Evolutionary conservation across 2,888 invertebrate genomes (phyloP), one percentile per base, ranked within the genome.

Genomic region (Linnaemya vulpina): DNA sequence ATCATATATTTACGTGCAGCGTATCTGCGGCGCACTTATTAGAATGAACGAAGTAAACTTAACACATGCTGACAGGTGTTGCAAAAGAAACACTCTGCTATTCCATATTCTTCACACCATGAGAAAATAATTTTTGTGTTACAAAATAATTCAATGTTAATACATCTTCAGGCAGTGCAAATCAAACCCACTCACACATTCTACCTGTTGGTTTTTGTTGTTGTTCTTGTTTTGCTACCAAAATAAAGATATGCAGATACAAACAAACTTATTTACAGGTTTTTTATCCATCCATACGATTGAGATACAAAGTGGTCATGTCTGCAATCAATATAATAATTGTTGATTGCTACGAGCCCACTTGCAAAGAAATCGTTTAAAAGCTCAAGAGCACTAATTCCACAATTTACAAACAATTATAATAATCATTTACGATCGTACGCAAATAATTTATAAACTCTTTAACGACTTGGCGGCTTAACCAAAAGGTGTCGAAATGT

Each of bases 261-360:
- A n/a, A 8, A 58, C n/a, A n/a, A 0, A 30, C n/a, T n/a, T 8
- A 15, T 10, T 2, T 10, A 10, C 17, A 35, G 9, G n/a, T 67
- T 63, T 73, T 20, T 68, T 17, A 40, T 74, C 2, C 20, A 55
- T 74, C 74, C 68, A 55, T 60, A 17, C 68, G 17, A 62, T 38
- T 38, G 58, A 13, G 25, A 20, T 55, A 46, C 43, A 73, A 63
- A 70, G 68, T 70, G 46, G 53, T 35, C 49, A 63, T 49, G 65
- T 40, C 35, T 51, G 60, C 67, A 76, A 77, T 75, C 70, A 73
- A 51, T 67, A 77, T 77, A 71, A 76, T 84, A 81, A 81, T 82
- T 85, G 75, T 79, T 82, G 78, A 82, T 85, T 67, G 60, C 60
- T 85, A 51, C 82, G 53, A 79, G 74, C 85, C 85, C 82, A 85